phyloP scores from a whole-genome alignment of 2,113 vertebrate species.

The Megaptera novaeangliae region DNA sequence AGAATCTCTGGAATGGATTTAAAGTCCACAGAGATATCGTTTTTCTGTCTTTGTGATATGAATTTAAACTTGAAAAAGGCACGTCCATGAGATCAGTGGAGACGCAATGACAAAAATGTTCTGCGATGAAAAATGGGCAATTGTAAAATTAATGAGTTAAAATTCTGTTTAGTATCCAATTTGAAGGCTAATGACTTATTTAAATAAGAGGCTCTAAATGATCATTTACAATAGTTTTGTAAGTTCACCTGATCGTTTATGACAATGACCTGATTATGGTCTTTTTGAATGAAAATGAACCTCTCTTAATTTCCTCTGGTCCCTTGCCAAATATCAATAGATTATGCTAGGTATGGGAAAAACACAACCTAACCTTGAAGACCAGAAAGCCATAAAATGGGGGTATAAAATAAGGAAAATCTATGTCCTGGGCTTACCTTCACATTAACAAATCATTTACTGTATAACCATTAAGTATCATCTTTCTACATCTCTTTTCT shows the following conservation, averaged over 20 bases:
- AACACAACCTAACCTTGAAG: neutral
- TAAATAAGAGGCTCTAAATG: neutral
- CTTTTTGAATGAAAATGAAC: neutral
- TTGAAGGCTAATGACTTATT: neutral
- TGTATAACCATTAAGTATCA: neutral
- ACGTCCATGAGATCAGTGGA: neutral
- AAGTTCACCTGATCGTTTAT: neutral
- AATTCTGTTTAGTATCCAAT: neutral
- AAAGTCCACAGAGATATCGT: neutral
- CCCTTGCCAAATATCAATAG: neutral
- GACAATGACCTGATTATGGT: neutral
- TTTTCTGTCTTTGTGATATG: constrained; percentile 43
- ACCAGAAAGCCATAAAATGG: neutral
- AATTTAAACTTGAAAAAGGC: neutral
- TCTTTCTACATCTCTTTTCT: neutral
- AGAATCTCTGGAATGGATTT: neutral
- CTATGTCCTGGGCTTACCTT: neutral
- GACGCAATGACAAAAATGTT: neutral
- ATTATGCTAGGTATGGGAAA: neutral
- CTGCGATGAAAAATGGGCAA: neutral
- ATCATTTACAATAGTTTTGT: neutral
- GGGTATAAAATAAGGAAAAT: neutral
- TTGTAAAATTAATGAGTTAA: neutral
- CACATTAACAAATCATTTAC: neutral
- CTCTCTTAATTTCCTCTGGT: neutral